Base-by-base conservation (phyloP, 2,888 invertebrate genomes). In the Lepidonotus clava region DNA sequence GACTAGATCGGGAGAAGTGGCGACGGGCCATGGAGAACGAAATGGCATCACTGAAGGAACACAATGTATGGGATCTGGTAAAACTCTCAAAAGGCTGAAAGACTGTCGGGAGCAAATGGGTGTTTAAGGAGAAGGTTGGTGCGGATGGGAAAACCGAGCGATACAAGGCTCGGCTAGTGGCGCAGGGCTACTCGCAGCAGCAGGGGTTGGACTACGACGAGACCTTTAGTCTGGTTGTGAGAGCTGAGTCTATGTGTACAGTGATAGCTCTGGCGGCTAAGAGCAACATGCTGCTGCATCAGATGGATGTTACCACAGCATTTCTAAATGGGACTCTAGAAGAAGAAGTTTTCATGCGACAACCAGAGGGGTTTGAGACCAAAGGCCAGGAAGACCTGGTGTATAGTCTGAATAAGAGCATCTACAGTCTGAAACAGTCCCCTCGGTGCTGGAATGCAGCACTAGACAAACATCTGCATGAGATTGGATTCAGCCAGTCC, bases 101-200 rank as follows among this genome's bases (percentile, higher is more conserved):
- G 38, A 24, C 87, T 18, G 86, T 90, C n/a, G 87, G 88, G 0
- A 77, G 89, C 61, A 90, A 90, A 53, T 91, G 91, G 91, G 89
- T 91, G 24, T 89, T 88, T 51, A 89, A 87, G 83, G 85, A 87
- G n/a, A 91, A 91, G 76, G 32, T 83, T 14, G 80, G 87, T 28
- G 40, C 85, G 6, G 86, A 88, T 76, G 89, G 90, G 1, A 41
- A 21, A 24, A 53, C 89, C 38, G 88, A 90, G 46, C 36, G 87
- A 18, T 91, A 87, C 87, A 90, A 91, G 84, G 88, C 86, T 5
- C 32, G 90, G 24, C 86, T 90, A 40, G 90, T 91, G 34, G 90
- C 89, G 5, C 88, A 89, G 40, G 90, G 90, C 0, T 91, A 41
- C 36, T 66, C 86, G 6, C 89, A 91, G 40, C 0, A 87, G 40